phyloP scores from a whole-genome alignment of 2,797 vertebrate genomes.

The Sebastes itinus region DNA sequence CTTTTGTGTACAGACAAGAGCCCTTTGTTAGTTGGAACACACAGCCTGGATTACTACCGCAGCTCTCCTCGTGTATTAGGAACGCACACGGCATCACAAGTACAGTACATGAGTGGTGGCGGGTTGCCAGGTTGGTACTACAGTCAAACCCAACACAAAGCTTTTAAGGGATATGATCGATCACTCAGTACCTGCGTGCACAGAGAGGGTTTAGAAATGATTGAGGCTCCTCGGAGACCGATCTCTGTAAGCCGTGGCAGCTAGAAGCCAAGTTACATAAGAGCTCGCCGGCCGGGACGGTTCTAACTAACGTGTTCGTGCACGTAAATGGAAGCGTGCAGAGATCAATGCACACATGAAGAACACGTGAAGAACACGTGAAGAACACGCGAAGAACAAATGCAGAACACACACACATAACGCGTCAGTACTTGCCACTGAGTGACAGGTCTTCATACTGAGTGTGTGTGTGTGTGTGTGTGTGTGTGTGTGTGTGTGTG shows the following conservation, averaged over 20 bases:
- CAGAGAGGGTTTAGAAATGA: neutral
- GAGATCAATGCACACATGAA: neutral
- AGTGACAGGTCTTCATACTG: neutral
- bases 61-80: constrained; percentile 29
- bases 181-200: neutral
- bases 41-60: constrained; percentile 53
- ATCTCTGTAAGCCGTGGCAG: constrained; percentile 6
- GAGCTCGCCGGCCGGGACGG: neutral
- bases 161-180: constrained; percentile 25
- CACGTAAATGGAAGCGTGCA: neutral
- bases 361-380: neutral
- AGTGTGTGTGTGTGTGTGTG: neutral
- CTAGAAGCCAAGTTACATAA: neutral
- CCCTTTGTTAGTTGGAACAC: constrained; percentile 63
- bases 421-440: neutral
- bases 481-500: neutral
- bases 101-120: constrained; percentile 20
- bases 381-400: no score
- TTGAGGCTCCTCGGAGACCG: neutral
- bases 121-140: constrained; percentile 33
- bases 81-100: constrained; percentile 19
- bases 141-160: constrained; percentile 11
- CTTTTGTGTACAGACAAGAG: constrained; percentile 73
- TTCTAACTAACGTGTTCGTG: neutral
- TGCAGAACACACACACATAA: no score